Base-by-base conservation (phyloP, 2,888 invertebrate genomes). In the Atethmia centrago region DNA sequence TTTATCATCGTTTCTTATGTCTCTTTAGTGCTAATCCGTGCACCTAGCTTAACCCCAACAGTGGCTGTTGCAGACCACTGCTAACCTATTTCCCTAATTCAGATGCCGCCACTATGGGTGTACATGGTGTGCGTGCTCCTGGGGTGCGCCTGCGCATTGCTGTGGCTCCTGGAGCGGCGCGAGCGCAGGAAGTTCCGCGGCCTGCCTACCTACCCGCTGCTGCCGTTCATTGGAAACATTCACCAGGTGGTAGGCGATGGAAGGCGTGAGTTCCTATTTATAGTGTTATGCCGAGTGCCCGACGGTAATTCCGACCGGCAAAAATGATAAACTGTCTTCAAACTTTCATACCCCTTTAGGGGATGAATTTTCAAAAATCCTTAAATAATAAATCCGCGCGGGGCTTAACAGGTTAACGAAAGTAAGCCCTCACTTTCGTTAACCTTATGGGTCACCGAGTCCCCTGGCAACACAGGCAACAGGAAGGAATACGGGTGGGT, bases 161-260 rank as follows among this genome's bases (percentile, higher is more conserved):
- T 89, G 49, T 89, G 89, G 88, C 2, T 73, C n/a, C 73, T 67
- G 10, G 76, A 85, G 67, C 83, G 89, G 12, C 92, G 91, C 14
- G 85, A 87, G 74, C 88, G 90, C 66, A 66, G n/a, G 3, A 64
- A 90, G 59, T 86, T 91, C 19, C 86, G 85, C 0, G 84, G 84
- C 19, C 78, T 94, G 47, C 92, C 94, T 0, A 79, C 87, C 2
- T 92, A 83, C 77, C 87, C 90, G 0, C 74, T 77, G 12, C 81
- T 93, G 31, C 94, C 94, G 0, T 74, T 94, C 21, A 40, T 94
- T 2, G 94, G 94, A 0, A 92, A 91, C 71, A 45, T 91, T 16
- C 86, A 90, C 72, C 86, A 88, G 47, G 49, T 92, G 10, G 51
- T 84, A 3, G 92, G 92, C 4, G 90, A 88, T 40, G 85, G 87